phyloP scores from a whole-genome alignment of 2,113 vertebrate species.

The Litocranius walleri region DNA sequence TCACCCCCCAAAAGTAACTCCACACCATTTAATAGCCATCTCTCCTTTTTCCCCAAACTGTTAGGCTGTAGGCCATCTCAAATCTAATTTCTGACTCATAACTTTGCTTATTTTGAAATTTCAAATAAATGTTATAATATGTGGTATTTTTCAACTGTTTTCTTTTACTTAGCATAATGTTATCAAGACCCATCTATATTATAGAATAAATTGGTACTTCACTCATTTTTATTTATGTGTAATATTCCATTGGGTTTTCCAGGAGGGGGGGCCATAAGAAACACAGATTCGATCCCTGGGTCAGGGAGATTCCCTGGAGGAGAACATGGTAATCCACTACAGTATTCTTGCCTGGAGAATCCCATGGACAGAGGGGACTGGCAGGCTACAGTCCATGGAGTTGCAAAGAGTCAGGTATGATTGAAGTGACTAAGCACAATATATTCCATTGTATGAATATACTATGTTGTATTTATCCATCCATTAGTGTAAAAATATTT shows the following conservation, averaged over 20 bases:
- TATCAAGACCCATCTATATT: not conserved
- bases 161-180: not conserved
- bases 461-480: not conserved
- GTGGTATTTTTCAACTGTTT: not conserved
- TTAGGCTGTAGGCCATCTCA: rapidly evolving
- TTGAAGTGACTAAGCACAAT: not conserved
- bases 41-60: not conserved
- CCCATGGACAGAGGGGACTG: not conserved
- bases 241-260: not conserved
- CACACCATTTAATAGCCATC: not conserved
- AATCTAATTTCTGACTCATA: not conserved
- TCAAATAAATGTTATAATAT: not conserved
- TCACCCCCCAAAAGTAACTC: not conserved
- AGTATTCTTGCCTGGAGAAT: not conserved
- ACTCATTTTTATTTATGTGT: not conserved
- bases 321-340: not conserved
- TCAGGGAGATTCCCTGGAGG: not conserved
- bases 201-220: not conserved
- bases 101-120: not conserved
- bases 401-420: not conserved
- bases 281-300: not conserved
- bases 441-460: not conserved
- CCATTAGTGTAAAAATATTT: not conserved
- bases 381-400: not conserved
- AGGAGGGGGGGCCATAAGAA: not conserved